These are phyloP conservation scores for Eira barbara DNA, from an alignment of 2,113 vertebrate genomes.

Conservation along the genomic window DNA sequence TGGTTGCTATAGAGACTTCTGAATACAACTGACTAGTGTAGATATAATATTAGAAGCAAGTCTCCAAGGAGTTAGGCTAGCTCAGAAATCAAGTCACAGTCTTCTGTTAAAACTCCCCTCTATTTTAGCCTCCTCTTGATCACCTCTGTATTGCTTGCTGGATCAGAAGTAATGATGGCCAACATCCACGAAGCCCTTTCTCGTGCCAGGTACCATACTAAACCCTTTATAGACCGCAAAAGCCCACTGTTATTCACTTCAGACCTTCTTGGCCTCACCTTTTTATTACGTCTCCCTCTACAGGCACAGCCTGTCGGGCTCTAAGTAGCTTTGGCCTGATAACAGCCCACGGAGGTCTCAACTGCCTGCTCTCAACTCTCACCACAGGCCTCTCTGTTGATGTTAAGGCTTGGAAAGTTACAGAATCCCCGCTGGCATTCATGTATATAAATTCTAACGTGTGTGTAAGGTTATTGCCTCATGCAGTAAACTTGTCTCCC, in stretches of 20 bases:
- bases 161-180: background rate
- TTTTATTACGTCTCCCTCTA: background rate
- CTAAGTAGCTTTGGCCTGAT: background rate
- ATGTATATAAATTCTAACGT: background rate
- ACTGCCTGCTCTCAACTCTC: background rate
- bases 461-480: background rate
- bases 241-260: background rate
- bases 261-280: background rate
- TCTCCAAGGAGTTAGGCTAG: conserved; percentile 82
- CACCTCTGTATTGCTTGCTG: background rate
- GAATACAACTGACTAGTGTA: conserved; percentile 85
- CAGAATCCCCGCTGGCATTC: background rate
- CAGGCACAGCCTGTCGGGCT: background rate
- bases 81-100: conserved; percentile 78
- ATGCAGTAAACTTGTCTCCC: background rate
- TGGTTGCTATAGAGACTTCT: conserved; percentile 86
- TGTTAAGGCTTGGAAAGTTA: background rate
- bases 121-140: conserved; percentile 45
- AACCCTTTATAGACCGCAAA: background rate
- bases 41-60: conserved; percentile 82
- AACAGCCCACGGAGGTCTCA: background rate
- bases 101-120: conserved; percentile 77
- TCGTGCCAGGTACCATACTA: background rate
- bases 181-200: background rate
- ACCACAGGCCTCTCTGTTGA: background rate